These are phyloP conservation scores for Cydia pomonella DNA, from an alignment of 1,140 invertebrate genomes.

Conservation along the genomic window DNA sequence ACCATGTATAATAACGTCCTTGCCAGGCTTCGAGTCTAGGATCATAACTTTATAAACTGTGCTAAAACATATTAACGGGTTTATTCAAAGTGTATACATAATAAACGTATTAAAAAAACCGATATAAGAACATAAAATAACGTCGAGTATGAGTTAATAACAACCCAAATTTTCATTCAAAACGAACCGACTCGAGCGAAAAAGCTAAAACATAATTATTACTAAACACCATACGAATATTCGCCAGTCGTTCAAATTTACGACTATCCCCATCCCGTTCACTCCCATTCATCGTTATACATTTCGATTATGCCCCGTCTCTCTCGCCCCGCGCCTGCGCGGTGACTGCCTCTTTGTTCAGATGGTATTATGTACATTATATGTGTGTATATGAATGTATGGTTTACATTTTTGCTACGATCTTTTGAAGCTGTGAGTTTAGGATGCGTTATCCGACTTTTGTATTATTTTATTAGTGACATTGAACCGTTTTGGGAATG, in stretches of 20 bases:
- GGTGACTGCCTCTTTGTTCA: conserved; percentile 16
- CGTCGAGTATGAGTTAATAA: not conserved
- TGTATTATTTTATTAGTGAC: not conserved
- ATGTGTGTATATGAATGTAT: conserved; percentile 18
- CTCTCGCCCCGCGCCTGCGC: conserved; percentile 28
- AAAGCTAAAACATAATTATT: conserved; percentile 21
- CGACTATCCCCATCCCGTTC: conserved; percentile 17
- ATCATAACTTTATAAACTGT: too few relatives aligned
- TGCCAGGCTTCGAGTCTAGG: too few relatives aligned
- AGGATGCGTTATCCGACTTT: not conserved
- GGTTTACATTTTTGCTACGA: conserved; percentile 14
- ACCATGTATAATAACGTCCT: too few relatives aligned
- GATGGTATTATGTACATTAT: not conserved
- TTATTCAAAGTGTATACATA: too few relatives aligned
- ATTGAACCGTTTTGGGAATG: not conserved
- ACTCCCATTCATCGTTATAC: not conserved
- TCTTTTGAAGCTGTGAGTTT: conserved; percentile 2
- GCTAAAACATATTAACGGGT: too few relatives aligned
- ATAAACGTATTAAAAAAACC: too few relatives aligned
- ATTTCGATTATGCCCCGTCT: conserved; percentile 7
- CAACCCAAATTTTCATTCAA: too few relatives aligned
- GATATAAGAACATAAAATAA: too few relatives aligned
- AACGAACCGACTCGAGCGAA: not conserved
- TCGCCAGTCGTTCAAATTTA: conserved; percentile 34
- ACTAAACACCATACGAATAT: conserved; percentile 9